Conservation (phyloP, 2,113 vertebrate genomes). For the Parotia lawesii region DNA sequence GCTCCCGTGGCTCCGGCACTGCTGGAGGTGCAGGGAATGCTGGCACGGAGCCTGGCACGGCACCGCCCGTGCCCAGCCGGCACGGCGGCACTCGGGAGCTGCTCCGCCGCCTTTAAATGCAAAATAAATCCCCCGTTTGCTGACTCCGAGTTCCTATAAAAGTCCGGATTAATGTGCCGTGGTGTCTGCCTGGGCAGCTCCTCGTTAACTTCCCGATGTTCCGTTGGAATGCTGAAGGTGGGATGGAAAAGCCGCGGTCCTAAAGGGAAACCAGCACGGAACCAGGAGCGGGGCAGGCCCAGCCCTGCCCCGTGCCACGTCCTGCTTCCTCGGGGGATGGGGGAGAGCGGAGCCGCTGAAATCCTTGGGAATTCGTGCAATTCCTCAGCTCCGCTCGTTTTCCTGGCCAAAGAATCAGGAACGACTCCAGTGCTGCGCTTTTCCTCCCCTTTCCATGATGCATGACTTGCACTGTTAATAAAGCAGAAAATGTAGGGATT, state of each 20-base stretch:
- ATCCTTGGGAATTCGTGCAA: rapidly evolving
- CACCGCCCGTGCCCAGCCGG: rapidly evolving
- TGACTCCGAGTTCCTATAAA: rapidly evolving
- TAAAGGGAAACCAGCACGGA: neutral
- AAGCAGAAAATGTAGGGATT: neutral
- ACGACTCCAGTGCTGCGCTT: neutral
- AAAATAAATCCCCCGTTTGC: rapidly evolving
- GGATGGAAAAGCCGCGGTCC: neutral
- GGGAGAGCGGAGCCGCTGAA: neutral
- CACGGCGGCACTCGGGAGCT: neutral
- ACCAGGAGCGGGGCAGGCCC: neutral
- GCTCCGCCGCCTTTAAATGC: neutral
- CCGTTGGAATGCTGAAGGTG: neutral
- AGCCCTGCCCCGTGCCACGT: rapidly evolving
- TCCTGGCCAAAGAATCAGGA: neutral
- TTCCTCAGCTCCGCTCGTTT: neutral
- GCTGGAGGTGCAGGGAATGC: neutral
- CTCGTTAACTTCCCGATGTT: rapidly evolving
- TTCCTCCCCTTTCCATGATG: neutral
- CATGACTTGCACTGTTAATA: neutral
- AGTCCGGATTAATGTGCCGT: rapidly evolving
- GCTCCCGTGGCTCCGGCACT: rapidly evolving
- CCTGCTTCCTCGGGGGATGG: neutral
- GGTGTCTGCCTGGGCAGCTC: neutral
- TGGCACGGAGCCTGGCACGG: neutral